Base-by-base conservation (phyloP, 1,140 invertebrate genomes). In the Euborellia annulipes region DNA sequence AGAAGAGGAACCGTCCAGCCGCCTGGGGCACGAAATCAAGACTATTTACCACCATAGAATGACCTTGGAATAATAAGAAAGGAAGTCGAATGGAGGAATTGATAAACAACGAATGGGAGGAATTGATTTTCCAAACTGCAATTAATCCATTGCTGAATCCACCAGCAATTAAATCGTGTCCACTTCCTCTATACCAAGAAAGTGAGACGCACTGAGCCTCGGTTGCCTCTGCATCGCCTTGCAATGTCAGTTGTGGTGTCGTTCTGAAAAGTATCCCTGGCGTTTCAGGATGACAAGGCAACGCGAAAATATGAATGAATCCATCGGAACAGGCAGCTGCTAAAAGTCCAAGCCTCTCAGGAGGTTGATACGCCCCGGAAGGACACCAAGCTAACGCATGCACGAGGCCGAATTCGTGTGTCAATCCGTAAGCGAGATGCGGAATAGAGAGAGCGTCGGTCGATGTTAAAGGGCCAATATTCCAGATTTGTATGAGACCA, bases 351-450 rank as follows among this genome's bases (percentile, higher is more conserved):
- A 83, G 63, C 56, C 77, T 66, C 17, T 52, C 34, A 3, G 40
- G 44, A 2, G 45, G 27, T 21, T 42, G 41, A 48, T 71, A 73
- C 50, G 71, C 72, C 17, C 80, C 80, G 1, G 78, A 80, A 11
- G 81, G 81, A 63, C 82, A 85, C 79, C 80, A 85, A 54, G 73
- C 71, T 57, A 84, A 62, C 27, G 69, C 65, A 76, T 77, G 82
- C 11, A 81, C 61, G 7, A 69, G 69, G n/a, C 82, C 80, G 51
- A 62, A 66, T 16, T 77, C 64, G 54, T 82, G 75, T 21, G 66
- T 67, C 40, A 85, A 59, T 2, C 68, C 70, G 46, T 76, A 69
- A 2, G 61, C 57, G 42, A 78, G 60, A 41, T 47, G 49, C 3
- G 68, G 63, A 45, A 47, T 27, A 13, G 19, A 4, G 20, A 47